Evolutionary conservation across 2,797 vertebrate species (phyloP).

Genomic region (Clarias platycephalus): DNA sequence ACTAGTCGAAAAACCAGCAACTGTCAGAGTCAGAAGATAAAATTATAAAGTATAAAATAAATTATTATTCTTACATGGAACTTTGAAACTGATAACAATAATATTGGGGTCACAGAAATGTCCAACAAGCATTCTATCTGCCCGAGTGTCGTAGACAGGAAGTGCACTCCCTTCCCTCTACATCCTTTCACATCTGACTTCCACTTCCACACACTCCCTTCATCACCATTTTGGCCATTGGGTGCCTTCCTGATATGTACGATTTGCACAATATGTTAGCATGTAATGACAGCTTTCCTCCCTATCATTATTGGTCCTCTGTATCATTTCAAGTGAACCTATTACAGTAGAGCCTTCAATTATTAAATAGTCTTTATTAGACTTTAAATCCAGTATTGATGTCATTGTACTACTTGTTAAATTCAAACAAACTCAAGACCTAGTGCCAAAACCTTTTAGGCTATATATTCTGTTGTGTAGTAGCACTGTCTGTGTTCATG

Average conservation of each 20-base stretch:
- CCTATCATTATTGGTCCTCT: slow-evolving; percentile 32
- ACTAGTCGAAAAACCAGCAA: not conserved
- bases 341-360: slow-evolving; percentile 5
- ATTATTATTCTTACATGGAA: not conserved
- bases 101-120: slow-evolving; percentile 12
- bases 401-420: not conserved
- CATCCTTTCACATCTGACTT: slow-evolving; percentile 43
- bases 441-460: not conserved
- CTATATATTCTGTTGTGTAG: not conserved
- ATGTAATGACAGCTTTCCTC: slow-evolving; percentile 33
- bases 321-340: slow-evolving; percentile 11
- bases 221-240: slow-evolving; percentile 3
- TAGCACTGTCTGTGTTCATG: slow-evolving; percentile 3
- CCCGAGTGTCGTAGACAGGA: slow-evolving; percentile 40
- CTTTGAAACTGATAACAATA: not conserved
- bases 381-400: not conserved
- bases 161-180: slow-evolving; percentile 48
- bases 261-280: slow-evolving; percentile 37
- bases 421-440: not conserved
- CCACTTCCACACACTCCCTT: slow-evolving; percentile 44
- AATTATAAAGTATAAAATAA: not conserved
- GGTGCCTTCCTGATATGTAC: slow-evolving; percentile 27
- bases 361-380: not conserved
- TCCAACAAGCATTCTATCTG: slow-evolving; percentile 29
- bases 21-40: not conserved